Percentiles rank a stretch among this genome's conserved stretches.
Conservation (phyloP, 2,888 invertebrate species). For the Rhagonycha fulva region DNA sequence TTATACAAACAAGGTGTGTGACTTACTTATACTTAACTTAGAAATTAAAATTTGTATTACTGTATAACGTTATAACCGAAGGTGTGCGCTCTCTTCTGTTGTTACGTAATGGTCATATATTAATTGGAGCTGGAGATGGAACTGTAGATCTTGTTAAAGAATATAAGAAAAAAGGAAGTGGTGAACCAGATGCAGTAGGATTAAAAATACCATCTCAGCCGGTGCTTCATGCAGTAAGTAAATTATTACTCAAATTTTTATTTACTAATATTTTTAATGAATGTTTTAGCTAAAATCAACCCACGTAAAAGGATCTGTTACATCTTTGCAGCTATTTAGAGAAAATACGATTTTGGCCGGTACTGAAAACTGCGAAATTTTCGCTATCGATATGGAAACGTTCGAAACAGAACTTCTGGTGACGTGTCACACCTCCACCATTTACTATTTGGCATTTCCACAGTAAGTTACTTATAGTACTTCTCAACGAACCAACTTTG, state of each 20-base stretch:
- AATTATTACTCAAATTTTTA: background rate
- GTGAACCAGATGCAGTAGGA: slow-evolving; percentile 31
- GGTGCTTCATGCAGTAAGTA: slow-evolving; percentile 53
- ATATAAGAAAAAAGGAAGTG: slow-evolving; percentile 17
- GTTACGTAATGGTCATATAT: slow-evolving; percentile 63
- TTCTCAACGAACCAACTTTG: background rate
- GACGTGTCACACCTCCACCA: slow-evolving; percentile 81
- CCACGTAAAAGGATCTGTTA: slow-evolving; percentile 69
- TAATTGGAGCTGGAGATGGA: slow-evolving; percentile 88
- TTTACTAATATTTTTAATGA: background rate
- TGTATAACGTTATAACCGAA: slow-evolving; percentile 35
- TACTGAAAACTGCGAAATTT: slow-evolving; percentile 81
- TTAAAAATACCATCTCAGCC: slow-evolving; percentile 56
- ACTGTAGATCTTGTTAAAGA: slow-evolving; percentile 71
- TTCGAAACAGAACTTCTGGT: slow-evolving; percentile 72
- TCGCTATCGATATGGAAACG: slow-evolving; percentile 69
- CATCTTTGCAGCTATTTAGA: slow-evolving; percentile 71
- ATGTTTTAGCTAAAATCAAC: slow-evolving; percentile 56
- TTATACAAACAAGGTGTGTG: slow-evolving; percentile 63
- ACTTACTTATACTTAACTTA: background rate
- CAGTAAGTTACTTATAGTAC: slow-evolving; percentile 59
- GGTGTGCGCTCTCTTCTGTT: slow-evolving; percentile 70
- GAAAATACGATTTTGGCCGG: slow-evolving; percentile 72
- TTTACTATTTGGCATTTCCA: slow-evolving; percentile 85
- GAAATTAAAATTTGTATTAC: slow-evolving; percentile 8